phyloP scores from a whole-genome alignment of 2,888 invertebrate genomes.

The Abrostola tripartita region DNA sequence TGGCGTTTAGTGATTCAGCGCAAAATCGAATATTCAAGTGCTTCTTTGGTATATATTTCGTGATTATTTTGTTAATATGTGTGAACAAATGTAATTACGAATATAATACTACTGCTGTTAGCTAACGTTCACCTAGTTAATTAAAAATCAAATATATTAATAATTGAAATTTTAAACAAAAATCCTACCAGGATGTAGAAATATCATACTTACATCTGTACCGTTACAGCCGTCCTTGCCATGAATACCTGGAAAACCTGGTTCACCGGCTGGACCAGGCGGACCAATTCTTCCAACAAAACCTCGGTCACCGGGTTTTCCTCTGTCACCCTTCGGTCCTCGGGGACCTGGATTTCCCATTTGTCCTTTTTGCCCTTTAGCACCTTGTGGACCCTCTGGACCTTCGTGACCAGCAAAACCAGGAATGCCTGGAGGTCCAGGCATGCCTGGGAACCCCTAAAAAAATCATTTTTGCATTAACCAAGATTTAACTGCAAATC shows the following conservation, averaged over 20 bases:
- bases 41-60: too few species aligned
- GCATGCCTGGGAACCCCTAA: conserved; percentile 92
- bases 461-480: conserved; percentile 20
- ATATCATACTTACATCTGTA: conserved; percentile 93
- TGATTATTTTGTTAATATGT: too few species aligned
- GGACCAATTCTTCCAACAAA: conserved; percentile 84
- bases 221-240: conserved; percentile 99
- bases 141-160: neutral
- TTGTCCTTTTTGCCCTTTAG: conserved; percentile 96
- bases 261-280: conserved; percentile 91
- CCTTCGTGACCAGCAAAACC: conserved; percentile 95
- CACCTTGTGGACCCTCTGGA: conserved; percentile 94
- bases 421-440: conserved; percentile 92
- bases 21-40: too few species aligned
- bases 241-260: conserved; percentile 92
- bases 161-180: neutral
- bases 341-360: conserved; percentile 93
- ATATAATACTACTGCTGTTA: too few species aligned
- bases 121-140: too few species aligned
- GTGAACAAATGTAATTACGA: too few species aligned
- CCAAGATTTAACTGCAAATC: neutral
- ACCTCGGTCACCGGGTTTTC: conserved; percentile 95
- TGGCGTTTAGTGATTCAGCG: too few species aligned
- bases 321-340: conserved; percentile 95
- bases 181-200: conserved; percentile 4